phyloP scores from a whole-genome alignment of 2,113 vertebrate genomes.

The Catharus bicknelli region DNA sequence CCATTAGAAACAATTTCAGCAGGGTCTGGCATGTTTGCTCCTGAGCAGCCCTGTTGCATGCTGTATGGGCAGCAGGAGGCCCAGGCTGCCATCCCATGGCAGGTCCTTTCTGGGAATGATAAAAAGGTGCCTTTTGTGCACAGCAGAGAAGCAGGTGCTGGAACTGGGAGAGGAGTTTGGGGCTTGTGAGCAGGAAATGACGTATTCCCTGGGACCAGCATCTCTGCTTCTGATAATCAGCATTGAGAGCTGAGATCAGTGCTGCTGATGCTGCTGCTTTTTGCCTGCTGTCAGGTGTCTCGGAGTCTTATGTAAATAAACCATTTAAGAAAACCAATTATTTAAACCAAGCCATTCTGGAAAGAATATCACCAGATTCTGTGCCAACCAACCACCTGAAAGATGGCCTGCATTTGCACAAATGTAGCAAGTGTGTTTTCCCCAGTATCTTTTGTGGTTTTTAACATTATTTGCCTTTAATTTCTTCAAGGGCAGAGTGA shows the following conservation, averaged over 20 bases:
- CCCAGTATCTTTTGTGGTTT: background rate
- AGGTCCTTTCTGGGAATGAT: background rate
- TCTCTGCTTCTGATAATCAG: background rate
- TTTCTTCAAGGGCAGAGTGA: background rate
- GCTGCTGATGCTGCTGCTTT: background rate
- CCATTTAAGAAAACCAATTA: background rate
- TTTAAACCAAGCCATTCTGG: background rate
- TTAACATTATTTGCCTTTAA: background rate
- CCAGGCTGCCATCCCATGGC: background rate
- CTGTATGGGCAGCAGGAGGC: background rate
- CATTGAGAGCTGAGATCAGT: background rate
- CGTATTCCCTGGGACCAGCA: background rate
- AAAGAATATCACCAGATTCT: background rate
- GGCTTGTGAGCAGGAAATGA: background rate
- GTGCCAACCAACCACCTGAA: background rate
- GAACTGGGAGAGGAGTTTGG: background rate
- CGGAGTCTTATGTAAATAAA: background rate
- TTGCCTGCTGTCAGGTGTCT: constrained; percentile 17
- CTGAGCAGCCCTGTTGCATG: rapidly evolving
- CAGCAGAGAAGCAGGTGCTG: background rate
- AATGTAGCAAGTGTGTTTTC: background rate
- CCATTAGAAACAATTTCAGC: background rate
- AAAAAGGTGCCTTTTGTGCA: background rate
- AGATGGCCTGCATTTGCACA: background rate
- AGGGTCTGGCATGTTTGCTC: background rate